A percentile compares a stretch with the other conserved stretches of the same genome.
phyloP scores from a whole-genome alignment of 2,113 vertebrate species.

The Xiphophorus couchianus region DNA sequence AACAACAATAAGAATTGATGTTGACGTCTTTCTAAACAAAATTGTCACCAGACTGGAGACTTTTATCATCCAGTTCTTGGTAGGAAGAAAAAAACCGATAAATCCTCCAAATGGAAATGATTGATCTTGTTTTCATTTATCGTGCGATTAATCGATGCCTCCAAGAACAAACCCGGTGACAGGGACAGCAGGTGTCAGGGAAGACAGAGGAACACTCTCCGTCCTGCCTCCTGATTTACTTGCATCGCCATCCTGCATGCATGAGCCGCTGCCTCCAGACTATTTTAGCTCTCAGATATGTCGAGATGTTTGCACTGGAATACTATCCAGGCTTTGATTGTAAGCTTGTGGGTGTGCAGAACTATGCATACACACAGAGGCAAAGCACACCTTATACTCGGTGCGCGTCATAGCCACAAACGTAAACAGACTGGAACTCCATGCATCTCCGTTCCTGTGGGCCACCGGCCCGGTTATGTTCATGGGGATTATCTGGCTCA shows the following conservation, averaged over 20 bases:
- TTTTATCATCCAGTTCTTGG: too few relatives aligned
- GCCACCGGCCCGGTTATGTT: slow-evolving; percentile 53
- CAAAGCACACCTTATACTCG: slow-evolving; percentile 5
- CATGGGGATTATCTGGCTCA: slow-evolving; percentile 68
- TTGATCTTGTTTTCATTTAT: too few relatives aligned
- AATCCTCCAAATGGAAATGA: too few relatives aligned
- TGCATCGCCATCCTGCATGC: slow-evolving; percentile 41
- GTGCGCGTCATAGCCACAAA: slow-evolving; percentile 13
- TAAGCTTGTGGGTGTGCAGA: slow-evolving; percentile 26
- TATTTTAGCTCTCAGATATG: slow-evolving; percentile 60
- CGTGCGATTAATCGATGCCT: not conserved
- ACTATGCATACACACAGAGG: slow-evolving; percentile 8
- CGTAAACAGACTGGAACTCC: slow-evolving; percentile 27
- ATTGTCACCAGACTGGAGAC: too few relatives aligned
- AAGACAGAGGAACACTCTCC: slow-evolving; percentile 42
- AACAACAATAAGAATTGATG: too few relatives aligned
- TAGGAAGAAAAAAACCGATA: too few relatives aligned
- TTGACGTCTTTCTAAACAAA: too few relatives aligned
- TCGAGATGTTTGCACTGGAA: slow-evolving; percentile 34
- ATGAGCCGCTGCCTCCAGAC: slow-evolving; percentile 51
- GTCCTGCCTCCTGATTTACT: slow-evolving; percentile 53
- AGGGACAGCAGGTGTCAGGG: slow-evolving; percentile 35
- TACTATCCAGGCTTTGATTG: slow-evolving; percentile 40
- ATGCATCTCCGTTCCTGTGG: slow-evolving; percentile 35
- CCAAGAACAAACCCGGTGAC: slow-evolving; percentile 51